These are phyloP conservation scores for Danio aesculapii DNA, from an alignment of 2,797 vertebrate genomes.

Conservation along the genomic window DNA sequence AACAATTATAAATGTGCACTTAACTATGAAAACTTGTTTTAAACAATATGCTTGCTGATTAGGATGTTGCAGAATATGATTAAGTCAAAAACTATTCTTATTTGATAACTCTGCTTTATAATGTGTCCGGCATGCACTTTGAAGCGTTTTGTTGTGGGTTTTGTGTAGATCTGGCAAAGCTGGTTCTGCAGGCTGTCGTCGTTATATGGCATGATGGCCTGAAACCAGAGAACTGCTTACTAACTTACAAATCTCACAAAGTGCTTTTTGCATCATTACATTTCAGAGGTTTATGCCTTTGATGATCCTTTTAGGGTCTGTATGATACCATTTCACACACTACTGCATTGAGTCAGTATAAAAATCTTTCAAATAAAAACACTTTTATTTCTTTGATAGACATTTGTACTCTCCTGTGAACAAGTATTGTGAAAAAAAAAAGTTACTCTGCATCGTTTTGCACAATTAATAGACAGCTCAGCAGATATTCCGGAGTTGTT, in stretches of 20 bases:
- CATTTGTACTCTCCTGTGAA: neutral
- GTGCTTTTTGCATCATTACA: neutral
- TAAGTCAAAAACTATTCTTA: neutral
- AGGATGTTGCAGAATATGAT: neutral
- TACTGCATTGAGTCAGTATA: neutral
- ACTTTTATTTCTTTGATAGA: slow-evolving; percentile 1
- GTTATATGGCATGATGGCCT: neutral
- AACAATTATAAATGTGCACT: neutral
- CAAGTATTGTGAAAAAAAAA: neutral
- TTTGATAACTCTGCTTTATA: neutral
- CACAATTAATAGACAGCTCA: slow-evolving; percentile 18
- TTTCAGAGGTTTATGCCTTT: neutral
- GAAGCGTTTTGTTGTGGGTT: slow-evolving; percentile 1
- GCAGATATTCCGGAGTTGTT: neutral
- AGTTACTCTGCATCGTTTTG: neutral
- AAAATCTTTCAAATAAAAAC: neutral
- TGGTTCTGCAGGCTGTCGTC: neutral
- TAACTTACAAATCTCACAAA: neutral
- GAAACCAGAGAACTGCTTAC: neutral
- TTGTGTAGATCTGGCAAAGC: neutral
- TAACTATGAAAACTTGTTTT: neutral
- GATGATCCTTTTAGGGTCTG: neutral
- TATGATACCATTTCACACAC: neutral
- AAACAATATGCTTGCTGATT: neutral
- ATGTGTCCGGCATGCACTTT: neutral